Evolutionary conservation across 1,140 invertebrate genomes (phyloP).

Genomic region (Periplaneta americana): DNA sequence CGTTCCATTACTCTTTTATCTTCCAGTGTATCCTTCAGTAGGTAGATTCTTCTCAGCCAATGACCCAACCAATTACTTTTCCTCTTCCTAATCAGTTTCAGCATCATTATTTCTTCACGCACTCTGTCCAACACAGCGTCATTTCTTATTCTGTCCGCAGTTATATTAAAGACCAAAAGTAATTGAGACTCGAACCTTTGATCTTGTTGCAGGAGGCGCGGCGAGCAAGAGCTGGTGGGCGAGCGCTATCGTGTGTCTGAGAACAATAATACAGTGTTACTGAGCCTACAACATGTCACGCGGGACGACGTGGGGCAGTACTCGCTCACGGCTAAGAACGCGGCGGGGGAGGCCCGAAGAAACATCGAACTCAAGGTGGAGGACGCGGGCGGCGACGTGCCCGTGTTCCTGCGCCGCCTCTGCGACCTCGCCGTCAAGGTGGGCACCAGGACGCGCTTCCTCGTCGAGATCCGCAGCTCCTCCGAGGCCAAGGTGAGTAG

Average conservation of each 20-base stretch:
- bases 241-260: constrained; percentile 37
- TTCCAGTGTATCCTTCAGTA: no score
- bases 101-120: no score
- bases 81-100: no score
- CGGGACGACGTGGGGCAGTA: constrained; percentile 41
- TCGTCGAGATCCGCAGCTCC: constrained; percentile 74
- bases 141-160: no score
- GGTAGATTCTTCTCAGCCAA: no score
- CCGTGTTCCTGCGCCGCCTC: constrained; percentile 66
- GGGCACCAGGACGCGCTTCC: constrained; percentile 72
- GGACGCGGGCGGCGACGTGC: constrained; percentile 53
- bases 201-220: constrained; percentile 30
- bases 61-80: no score
- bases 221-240: constrained; percentile 34
- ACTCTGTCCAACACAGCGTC: no score
- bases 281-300: constrained; percentile 45
- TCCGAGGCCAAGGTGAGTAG: constrained; percentile 64
- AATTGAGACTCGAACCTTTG: background rate
- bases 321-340: constrained; percentile 47
- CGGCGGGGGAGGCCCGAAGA: constrained; percentile 36
- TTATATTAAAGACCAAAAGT: no score
- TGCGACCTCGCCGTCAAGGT: constrained; percentile 80
- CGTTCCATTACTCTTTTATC: no score
- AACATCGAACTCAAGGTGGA: constrained; percentile 35
- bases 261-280: constrained; percentile 35